These are phyloP conservation scores for Sturmia bella DNA, from an alignment of 2,888 invertebrate genomes.

Conservation along the genomic window DNA sequence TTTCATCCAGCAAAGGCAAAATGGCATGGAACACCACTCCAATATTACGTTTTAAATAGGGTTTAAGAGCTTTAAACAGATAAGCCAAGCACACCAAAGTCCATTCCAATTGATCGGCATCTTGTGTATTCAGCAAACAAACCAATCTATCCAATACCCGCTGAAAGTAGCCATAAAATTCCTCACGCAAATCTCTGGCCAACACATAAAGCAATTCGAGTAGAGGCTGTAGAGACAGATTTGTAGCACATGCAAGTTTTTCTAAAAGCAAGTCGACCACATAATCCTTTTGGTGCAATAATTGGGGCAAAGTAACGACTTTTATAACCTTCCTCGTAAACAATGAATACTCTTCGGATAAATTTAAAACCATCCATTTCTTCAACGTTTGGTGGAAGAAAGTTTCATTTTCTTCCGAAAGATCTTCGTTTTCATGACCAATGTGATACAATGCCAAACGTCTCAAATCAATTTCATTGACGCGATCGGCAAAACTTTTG, in stretches of 20 bases:
- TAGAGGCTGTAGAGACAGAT: conserved; percentile 89
- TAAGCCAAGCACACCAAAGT: conserved; percentile 93
- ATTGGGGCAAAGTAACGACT: conserved; percentile 91
- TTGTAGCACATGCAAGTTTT: conserved; percentile 88
- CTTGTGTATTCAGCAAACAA: conserved; percentile 87
- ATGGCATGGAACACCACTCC: conserved; percentile 87
- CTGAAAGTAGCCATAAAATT: conserved; percentile 93
- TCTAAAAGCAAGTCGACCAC: conserved; percentile 88
- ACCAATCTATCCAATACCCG: conserved; percentile 89
- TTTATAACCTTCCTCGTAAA: conserved; percentile 89
- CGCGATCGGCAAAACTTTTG: conserved; percentile 92
- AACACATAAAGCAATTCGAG: conserved; percentile 92
- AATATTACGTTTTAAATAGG: conserved; percentile 91
- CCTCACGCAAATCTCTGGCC: conserved; percentile 92
- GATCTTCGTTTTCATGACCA: conserved; percentile 88
- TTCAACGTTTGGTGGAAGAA: conserved; percentile 91
- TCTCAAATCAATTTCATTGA: conserved; percentile 91
- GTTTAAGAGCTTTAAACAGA: conserved; percentile 94
- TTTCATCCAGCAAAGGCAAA: conserved; percentile 89
- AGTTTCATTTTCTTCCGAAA: conserved; percentile 86
- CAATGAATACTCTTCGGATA: conserved; percentile 90
- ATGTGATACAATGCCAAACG: conserved; percentile 92
- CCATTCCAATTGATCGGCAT: conserved; percentile 93
- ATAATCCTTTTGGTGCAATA: conserved; percentile 90
- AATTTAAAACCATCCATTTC: conserved; percentile 95